These are phyloP conservation scores for Enteromius anoplus DNA, from an alignment of 2,797 vertebrate genomes.

Conservation along the genomic window DNA sequence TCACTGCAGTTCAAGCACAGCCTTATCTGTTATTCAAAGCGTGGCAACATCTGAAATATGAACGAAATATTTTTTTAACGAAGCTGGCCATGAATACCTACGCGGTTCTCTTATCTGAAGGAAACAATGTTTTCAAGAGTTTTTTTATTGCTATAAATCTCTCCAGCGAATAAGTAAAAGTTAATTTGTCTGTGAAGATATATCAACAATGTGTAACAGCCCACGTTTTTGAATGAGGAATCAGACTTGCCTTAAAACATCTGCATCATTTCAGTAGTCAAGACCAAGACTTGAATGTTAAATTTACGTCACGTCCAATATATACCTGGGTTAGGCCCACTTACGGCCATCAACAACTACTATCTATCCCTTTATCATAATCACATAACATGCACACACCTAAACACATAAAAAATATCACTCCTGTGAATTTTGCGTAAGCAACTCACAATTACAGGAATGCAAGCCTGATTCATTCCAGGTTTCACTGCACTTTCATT, in stretches of 20 bases:
- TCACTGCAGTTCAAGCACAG: neutral
- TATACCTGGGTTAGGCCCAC: constrained; percentile 7
- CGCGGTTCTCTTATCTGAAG: neutral
- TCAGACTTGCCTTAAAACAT: neutral
- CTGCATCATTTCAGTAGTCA: constrained; percentile 3
- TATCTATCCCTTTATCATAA: neutral
- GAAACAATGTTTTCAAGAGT: neutral
- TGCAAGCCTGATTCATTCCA: neutral
- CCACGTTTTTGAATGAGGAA: neutral
- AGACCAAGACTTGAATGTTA: neutral
- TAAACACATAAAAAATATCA: neutral
- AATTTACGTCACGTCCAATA: neutral
- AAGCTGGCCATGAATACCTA: neutral
- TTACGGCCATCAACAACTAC: neutral
- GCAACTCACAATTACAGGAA: neutral
- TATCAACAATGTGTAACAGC: neutral
- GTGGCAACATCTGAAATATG: neutral
- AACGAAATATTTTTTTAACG: neutral
- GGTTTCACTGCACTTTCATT: neutral
- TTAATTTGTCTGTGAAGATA: neutral
- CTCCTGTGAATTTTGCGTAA: neutral
- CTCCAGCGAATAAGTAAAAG: neutral
- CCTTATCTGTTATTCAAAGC: constrained; percentile 1
- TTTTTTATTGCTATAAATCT: neutral
- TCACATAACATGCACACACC: neutral